Base-by-base conservation (phyloP, 2,888 invertebrate species). In the Blastobasis lacticolella region DNA sequence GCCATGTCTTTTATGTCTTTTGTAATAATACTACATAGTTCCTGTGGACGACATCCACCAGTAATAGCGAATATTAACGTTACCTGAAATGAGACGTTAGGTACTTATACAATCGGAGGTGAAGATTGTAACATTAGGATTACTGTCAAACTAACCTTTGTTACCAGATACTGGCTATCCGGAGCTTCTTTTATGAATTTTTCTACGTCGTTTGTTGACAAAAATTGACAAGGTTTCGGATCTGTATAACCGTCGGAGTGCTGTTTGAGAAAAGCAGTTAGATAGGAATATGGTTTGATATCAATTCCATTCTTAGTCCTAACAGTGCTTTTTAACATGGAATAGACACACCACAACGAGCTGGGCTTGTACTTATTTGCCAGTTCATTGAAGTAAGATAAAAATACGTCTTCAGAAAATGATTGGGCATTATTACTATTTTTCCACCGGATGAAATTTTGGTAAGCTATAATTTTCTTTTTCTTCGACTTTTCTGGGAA, bases 101-200 rank as follows among this genome's bases (percentile, higher is more conserved):
- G n/a, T n/a, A 48, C 48, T 48, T 51, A 37, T 8, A 41, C 23
- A 23, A 40, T 10, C 9, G 10, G 8, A 9, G 10, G 10, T 6
- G 41, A 5, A 40, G 38, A 7, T 10, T 8, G 41, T 9, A 37
- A 10, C 48, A 3, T 8, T 40, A 8, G 6, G 4, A 45, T n/a
- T 23, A 36, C n/a, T 37, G n/a, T 10, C 10, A 36, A 48, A 53
- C 51, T 45, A 41, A 58, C 53, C 53, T 55, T 59, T 43, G 50
- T 50, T 7, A 49, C 52, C 5, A 59, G 47, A 54, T 54, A 59
- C 43, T 37, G 10, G 42, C 50, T 40, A 53, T 59, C 57, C 3
- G 58, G 57, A 23, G 58, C 59, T 38, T 58, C 55, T 37, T 55
- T 57, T 46, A 60, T 40, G 47, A 60, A 57, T 10, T 44, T 58